A percentile compares a stretch with the other conserved stretches of the same genome.
These are phyloP conservation scores for Netelia melanura DNA, from an alignment of 2,888 invertebrate species.

Conservation along the genomic window DNA sequence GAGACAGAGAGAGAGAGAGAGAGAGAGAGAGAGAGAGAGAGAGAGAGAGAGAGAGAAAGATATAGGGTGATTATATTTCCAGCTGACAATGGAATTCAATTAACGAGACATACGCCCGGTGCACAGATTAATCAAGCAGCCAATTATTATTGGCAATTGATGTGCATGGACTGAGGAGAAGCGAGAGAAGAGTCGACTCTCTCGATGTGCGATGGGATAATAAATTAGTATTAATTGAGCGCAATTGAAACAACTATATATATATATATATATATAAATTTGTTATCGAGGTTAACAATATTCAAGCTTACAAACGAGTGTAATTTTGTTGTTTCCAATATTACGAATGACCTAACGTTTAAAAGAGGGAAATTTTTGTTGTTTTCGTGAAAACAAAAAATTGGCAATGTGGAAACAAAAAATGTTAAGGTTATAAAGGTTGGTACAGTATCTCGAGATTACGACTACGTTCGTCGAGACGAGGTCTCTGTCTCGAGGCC, in stretches of 20 bases:
- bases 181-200: conserved; percentile 20
- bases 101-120: conserved; percentile 36
- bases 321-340: background rate
- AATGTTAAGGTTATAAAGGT: conserved; percentile 27
- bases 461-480: conserved; percentile 49
- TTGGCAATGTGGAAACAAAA: background rate
- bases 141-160: conserved; percentile 59
- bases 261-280: background rate
- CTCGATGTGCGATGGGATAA: conserved; percentile 21
- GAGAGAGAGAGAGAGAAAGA: conserved; percentile 5
- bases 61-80: conserved; percentile 49
- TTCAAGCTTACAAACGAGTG: too few species aligned
- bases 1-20: too few species aligned
- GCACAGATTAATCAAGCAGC: conserved; percentile 56
- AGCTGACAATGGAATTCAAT: conserved; percentile 60
- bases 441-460: conserved; percentile 50
- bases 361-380: too few species aligned
- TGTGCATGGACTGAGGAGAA: background rate
- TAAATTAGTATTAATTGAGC: conserved; percentile 39
- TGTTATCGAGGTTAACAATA: background rate
- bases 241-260: conserved; percentile 5
- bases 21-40: background rate
- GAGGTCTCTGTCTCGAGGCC: conserved; percentile 46
- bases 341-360: background rate
- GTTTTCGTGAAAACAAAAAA: background rate